Percentiles rank a stretch among this genome's conserved stretches.
Evolutionary conservation across 2,888 invertebrate species (phyloP).

Genomic region (Agonopterix alstromeriana): DNA sequence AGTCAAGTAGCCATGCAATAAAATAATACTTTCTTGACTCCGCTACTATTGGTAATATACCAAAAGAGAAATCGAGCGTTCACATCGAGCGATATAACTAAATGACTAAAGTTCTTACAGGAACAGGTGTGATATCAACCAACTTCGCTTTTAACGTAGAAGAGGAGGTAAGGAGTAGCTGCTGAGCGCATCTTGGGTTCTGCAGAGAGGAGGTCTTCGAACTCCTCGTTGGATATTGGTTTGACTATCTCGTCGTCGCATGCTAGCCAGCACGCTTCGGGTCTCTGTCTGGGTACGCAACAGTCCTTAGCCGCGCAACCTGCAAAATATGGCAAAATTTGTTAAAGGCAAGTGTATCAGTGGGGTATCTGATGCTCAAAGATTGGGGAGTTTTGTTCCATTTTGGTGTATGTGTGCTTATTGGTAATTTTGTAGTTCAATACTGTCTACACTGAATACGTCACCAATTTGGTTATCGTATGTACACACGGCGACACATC

Average conservation of each 20-base stretch:
- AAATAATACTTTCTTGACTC: background rate
- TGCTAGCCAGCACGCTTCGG: slow-evolving; percentile 83
- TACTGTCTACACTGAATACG: too few species aligned
- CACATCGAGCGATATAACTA: background rate
- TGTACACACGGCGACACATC: too few species aligned
- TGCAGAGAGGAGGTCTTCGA: slow-evolving; percentile 85
- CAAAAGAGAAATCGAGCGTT: background rate
- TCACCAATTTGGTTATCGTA: too few species aligned
- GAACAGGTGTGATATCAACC: slow-evolving; percentile 36
- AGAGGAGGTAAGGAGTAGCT: slow-evolving; percentile 91
- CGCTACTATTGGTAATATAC: background rate
- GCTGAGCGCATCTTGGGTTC: slow-evolving; percentile 84
- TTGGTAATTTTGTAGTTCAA: too few species aligned
- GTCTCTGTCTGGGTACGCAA: slow-evolving; percentile 66
- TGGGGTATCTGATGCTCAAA: too few species aligned
- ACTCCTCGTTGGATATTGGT: slow-evolving; percentile 85
- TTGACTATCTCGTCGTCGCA: slow-evolving; percentile 93
- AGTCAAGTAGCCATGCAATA: background rate
- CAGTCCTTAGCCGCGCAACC: slow-evolving; percentile 72
- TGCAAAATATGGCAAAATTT: too few species aligned
- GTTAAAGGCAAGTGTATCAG: too few species aligned
- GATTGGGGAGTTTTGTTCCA: too few species aligned
- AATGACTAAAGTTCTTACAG: background rate
- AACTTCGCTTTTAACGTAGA: slow-evolving; percentile 83
- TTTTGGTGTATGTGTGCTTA: too few species aligned